These are phyloP conservation scores for Coregonus suidteri DNA, from an alignment of 2,797 vertebrate genomes.

Conservation along the genomic window DNA sequence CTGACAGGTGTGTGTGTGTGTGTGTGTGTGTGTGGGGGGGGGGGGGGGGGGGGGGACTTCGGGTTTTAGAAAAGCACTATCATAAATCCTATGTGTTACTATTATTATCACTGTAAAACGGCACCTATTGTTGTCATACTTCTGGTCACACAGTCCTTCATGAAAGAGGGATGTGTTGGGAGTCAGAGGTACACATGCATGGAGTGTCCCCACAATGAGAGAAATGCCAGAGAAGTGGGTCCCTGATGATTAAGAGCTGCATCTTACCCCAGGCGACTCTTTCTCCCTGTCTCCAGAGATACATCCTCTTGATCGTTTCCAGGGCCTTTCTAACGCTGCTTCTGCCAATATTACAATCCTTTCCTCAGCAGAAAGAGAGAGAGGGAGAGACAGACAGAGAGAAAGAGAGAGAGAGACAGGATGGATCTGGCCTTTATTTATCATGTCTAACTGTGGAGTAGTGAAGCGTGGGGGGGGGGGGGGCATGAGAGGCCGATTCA, in stretches of 20 bases:
- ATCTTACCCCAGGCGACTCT: constrained; percentile 56
- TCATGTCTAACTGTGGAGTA: constrained; percentile 69
- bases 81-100: too few species aligned
- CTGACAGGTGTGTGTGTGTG: constrained; percentile 15
- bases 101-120: too few species aligned
- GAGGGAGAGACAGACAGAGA: not conserved
- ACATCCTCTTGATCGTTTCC: constrained; percentile 38
- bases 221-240: constrained; percentile 63
- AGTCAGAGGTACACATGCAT: not conserved
- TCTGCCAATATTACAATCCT: constrained; percentile 56
- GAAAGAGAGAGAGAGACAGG: not conserved
- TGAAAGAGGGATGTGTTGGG: not conserved
- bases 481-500: constrained; percentile 23
- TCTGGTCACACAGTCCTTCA: too few species aligned
- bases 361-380: constrained; percentile 34
- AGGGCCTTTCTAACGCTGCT: constrained; percentile 35
- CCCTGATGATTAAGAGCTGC: constrained; percentile 74
- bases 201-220: constrained; percentile 1
- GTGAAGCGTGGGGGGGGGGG: constrained; percentile 61
- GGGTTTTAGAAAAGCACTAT: constrained; percentile 16
- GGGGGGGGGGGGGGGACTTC: constrained; percentile 22
- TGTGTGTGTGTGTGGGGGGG: too few species aligned
- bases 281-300: constrained; percentile 26
- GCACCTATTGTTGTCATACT: too few species aligned
- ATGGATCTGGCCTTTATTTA: constrained; percentile 68